Percentiles rank a stretch among this genome's conserved stretches.
phyloP scores from a whole-genome alignment of 2,113 vertebrate species.

The Leucopsar rothschildi region DNA sequence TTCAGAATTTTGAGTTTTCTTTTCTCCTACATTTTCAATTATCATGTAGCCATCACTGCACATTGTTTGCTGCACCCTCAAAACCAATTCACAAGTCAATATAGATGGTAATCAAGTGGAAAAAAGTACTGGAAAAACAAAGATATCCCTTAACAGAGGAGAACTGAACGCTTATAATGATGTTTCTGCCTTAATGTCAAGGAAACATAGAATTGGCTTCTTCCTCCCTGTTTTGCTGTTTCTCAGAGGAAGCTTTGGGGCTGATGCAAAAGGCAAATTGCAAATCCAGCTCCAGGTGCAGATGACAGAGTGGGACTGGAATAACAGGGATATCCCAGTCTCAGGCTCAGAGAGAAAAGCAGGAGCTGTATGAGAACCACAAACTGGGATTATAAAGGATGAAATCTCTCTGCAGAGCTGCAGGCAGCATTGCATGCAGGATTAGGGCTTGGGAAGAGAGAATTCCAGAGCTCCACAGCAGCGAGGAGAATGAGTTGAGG shows the following conservation, averaged over 20 bases:
- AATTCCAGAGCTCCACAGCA: background rate
- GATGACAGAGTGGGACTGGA: slow-evolving; percentile 3
- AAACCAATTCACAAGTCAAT: background rate
- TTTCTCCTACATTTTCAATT: background rate
- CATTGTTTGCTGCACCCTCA: background rate
- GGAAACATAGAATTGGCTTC: background rate
- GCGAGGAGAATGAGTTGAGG: background rate
- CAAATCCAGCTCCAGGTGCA: background rate
- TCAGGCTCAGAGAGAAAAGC: background rate
- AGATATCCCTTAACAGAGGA: background rate
- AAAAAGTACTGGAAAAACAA: background rate
- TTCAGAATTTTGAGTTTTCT: background rate
- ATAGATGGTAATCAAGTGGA: background rate
- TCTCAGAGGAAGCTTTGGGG: background rate
- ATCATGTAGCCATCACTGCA: background rate
- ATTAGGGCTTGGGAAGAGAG: background rate
- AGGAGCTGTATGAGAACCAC: background rate
- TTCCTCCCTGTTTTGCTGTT: background rate
- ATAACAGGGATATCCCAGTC: background rate
- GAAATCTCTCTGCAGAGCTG: background rate
- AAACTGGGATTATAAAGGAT: background rate
- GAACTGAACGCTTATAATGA: background rate
- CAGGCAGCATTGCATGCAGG: background rate
- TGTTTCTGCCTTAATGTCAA: background rate
- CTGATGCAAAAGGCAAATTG: background rate